Base-by-base conservation (phyloP, 2,797 vertebrate genomes). In the Ptychadena robeensis region DNA sequence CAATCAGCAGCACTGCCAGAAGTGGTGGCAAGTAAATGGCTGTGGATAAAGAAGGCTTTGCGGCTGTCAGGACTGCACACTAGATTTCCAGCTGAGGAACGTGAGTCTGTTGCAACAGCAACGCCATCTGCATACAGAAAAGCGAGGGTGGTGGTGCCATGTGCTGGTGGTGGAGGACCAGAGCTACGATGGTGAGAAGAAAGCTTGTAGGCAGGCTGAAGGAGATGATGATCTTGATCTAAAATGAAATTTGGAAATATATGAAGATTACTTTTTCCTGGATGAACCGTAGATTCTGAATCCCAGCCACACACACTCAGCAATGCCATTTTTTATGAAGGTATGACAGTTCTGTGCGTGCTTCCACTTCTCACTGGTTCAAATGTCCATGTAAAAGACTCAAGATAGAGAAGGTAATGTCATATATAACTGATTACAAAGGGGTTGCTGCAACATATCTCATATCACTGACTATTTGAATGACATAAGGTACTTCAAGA, bases 1-100 rank as follows among this genome's bases (percentile, higher is more conserved):
- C 95, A 96, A 87, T 96, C 96, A 0, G 96, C 95, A 0, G 93
- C 93, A 0, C 95, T 96, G 10, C 96, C 96, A 0, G 95, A 96
- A 0, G 94, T 95, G 31, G 95, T 95, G 38, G 92, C 95, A 86
- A 96, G 88, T 72, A 96, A 89, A 86, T 96, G 95, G 37, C 87
- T 94, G 86, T 96, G 95, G 85, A 96, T 89, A 0, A 95, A 93
- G 10, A 89, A 91, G 66, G 96, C 91, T 89, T 97, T 97, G 35
- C 89, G 79, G 34, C 91, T 92, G 59, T 86, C 79, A 0, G 95
- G 95, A 75, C 94, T 94, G 1, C 87, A 90, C 44, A 96, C 93
- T 1, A 95, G 93, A n/a, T 89, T 90, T 1, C 87, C 91, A 0
- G 94, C 93, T 87, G 95, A 96, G 73, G 96, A 95, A 0, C 96